Evolutionary conservation across 2,888 invertebrate species (phyloP).

Genomic region (Mimachlamys varia): DNA sequence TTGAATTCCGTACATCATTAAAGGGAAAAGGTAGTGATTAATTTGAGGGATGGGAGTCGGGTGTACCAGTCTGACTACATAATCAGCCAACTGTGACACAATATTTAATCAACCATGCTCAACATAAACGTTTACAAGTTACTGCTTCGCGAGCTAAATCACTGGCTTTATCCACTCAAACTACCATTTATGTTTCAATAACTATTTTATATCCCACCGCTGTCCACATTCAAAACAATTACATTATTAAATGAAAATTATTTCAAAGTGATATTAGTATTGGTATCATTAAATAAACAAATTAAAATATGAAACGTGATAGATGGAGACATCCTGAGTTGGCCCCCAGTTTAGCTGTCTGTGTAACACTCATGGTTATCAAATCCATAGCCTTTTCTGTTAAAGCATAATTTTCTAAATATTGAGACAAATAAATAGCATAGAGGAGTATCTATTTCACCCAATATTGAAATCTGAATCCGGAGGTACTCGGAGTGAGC

Average conservation of each 20-base stretch:
- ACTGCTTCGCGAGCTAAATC: neutral
- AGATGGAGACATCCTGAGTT: neutral
- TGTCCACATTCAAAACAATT: slow-evolving; percentile 6
- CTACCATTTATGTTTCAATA: neutral
- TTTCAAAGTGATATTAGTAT: slow-evolving; percentile 20
- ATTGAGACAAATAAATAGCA: slow-evolving; percentile 1
- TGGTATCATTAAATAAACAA: slow-evolving; percentile 20
- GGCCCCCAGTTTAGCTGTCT: neutral
- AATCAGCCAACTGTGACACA: neutral
- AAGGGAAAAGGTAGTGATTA: slow-evolving; percentile 13
- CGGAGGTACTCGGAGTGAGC: neutral
- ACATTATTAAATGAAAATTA: neutral
- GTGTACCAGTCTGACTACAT: neutral
- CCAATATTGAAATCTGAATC: neutral
- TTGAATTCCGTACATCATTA: neutral
- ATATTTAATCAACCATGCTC: neutral
- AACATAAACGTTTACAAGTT: neutral
- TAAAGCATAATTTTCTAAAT: neutral
- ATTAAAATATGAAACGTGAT: neutral
- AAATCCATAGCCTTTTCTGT: neutral
- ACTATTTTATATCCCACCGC: neutral
- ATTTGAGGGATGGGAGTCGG: neutral
- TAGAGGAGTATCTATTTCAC: slow-evolving; percentile 14
- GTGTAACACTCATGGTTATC: neutral
- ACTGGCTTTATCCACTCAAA: neutral